phyloP scores from a whole-genome alignment of 2,797 vertebrate genomes.

The Thripadectes ignobilis region DNA sequence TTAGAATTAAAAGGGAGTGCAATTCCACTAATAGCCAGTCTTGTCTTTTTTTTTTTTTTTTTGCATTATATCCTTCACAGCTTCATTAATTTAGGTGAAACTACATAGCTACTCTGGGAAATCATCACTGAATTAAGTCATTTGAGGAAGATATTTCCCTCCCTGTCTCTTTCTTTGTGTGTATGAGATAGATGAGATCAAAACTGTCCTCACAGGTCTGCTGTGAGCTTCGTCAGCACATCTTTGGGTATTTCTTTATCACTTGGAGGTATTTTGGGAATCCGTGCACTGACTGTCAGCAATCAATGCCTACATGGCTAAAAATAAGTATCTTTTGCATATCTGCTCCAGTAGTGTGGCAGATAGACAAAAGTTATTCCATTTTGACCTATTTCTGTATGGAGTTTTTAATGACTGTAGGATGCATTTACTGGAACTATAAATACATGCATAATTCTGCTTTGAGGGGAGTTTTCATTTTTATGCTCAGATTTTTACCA shows the following conservation, averaged over 20 bases:
- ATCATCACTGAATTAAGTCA: constrained; percentile 4
- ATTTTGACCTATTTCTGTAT: neutral
- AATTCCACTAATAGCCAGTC: neutral
- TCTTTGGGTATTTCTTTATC: neutral
- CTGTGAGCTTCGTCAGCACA: neutral
- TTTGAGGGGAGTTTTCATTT: neutral
- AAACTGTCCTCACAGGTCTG: neutral
- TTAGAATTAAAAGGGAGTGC: neutral
- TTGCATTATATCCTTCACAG: neutral
- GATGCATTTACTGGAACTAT: neutral
- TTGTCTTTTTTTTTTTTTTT: neutral
- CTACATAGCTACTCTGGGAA: neutral
- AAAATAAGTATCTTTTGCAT: neutral
- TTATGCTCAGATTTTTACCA: neutral
- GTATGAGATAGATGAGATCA: neutral
- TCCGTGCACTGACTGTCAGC: neutral
- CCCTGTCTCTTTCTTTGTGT: neutral
- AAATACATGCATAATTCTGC: neutral
- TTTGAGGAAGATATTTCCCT: neutral
- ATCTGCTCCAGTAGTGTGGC: neutral
- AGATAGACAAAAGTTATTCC: neutral
- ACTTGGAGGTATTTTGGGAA: neutral
- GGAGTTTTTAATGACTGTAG: neutral
- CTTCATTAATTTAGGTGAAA: neutral
- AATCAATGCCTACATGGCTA: neutral